phyloP scores from a whole-genome alignment of 2,888 invertebrate species.

The Trissonchulus sp. region DNA sequence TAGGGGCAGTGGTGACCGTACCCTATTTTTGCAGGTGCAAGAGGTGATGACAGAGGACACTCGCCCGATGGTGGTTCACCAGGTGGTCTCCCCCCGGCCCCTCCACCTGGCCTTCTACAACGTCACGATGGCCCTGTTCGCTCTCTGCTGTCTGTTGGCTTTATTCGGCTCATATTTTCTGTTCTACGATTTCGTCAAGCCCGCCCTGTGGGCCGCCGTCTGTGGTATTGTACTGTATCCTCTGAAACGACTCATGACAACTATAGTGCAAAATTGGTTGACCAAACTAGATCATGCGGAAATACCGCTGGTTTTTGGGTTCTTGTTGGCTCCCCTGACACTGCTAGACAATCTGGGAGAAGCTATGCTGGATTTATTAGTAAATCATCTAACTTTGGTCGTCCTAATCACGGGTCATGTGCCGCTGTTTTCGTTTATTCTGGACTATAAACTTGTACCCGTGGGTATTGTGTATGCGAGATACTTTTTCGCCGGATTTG shows the following conservation, averaged over 20 bases:
- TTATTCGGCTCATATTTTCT: slow-evolving; percentile 28
- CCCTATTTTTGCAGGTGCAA: neutral
- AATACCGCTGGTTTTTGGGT: slow-evolving; percentile 54
- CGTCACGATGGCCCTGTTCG: slow-evolving; percentile 21
- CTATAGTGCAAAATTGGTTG: slow-evolving; percentile 69
- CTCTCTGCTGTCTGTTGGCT: slow-evolving; percentile 29
- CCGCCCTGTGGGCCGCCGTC: slow-evolving; percentile 83
- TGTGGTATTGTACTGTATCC: slow-evolving; percentile 89
- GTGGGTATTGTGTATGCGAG: neutral
- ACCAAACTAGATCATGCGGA: slow-evolving; percentile 39
- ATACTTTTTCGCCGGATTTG: neutral
- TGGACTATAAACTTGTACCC: slow-evolving; percentile 20
- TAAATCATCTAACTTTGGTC: neutral
- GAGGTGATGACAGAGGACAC: slow-evolving; percentile 22
- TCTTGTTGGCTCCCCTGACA: slow-evolving; percentile 62
- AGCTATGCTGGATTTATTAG: slow-evolving; percentile 16
- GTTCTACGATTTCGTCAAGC: slow-evolving; percentile 80
- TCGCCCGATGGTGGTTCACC: neutral
- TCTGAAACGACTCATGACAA: slow-evolving; percentile 72
- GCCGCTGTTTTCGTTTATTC: slow-evolving; percentile 17
- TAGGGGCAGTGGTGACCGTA: too few species aligned
- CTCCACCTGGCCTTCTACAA: slow-evolving; percentile 28
- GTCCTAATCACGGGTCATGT: neutral
- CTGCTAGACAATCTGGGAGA: slow-evolving; percentile 21
- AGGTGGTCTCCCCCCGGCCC: slow-evolving; percentile 15